Evolutionary conservation across 30 jellyfish, hydroid and myxozoan genomes (phyloP), one percentile per base, ranked within the genome.

Genomic region (Nemopilema nomurai): DNA sequence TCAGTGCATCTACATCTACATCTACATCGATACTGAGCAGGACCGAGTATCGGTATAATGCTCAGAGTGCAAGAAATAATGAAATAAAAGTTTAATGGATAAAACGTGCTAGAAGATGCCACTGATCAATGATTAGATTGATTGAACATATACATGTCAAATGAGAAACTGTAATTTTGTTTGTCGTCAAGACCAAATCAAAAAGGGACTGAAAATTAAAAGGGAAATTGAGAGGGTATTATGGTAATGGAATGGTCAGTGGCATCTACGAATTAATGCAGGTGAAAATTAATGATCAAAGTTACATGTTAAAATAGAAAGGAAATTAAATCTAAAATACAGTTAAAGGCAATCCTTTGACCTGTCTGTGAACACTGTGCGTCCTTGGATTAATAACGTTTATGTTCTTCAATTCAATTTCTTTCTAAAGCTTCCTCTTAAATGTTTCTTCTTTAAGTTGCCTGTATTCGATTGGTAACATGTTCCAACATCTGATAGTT

Each of bases 191-290:
- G 49, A 30, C 83, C 67, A 73, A 73, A 19, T 41, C 28, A 49
- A 28, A 73, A 73, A 73, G 83, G 83, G 83, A 41, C 67, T 28
- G 83, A 29, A 72, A 73, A 22, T 73, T 22, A 30, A 73, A 73
- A 17, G 18, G 83, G 30, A 69, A 6, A 41, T 41, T 69, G 79
- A 69, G 79, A 62, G 53, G 79, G 53, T 9, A 18, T 69, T 69
- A 7, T 63, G 73, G 79, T 69, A 73, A 73, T 73, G 69, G 23
- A 21, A 28, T 73, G 83, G 83, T 73, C 83, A 49, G 83, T 73
- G 49, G 83, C 83, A 73, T 49, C 83, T 73, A 69, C 24, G 79
- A 69, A 69, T 7, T 69, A 24, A 69, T 69, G 79, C 79, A 69
- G 51, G 79, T 69, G 79, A 53, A 69, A 69, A 69, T 69, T 69